Evolutionary conservation across 2,113 vertebrate species (phyloP).

Genomic region (Physeter macrocephalus): DNA sequence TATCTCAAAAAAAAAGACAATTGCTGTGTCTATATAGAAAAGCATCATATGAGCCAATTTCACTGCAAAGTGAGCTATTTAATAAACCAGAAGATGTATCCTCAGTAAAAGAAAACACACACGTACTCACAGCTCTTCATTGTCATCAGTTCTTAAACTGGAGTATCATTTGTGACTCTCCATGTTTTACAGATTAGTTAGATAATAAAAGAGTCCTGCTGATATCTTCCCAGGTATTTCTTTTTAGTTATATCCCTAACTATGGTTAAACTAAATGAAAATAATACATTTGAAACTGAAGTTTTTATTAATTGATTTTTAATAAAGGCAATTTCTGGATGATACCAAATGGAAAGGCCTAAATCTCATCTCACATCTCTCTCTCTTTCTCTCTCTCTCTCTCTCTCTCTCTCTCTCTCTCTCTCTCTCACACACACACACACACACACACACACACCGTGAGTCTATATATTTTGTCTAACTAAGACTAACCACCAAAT

Average conservation of each 20-base stretch:
- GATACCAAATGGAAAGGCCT: neutral
- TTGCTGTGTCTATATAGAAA: neutral
- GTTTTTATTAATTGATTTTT: neutral
- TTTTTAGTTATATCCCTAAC: neutral
- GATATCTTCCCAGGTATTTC: neutral
- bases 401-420: neutral
- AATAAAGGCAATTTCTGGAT: neutral
- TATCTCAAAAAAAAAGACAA: neutral
- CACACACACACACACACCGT: neutral
- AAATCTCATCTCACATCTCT: neutral
- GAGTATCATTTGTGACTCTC: neutral
- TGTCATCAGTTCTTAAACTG: neutral
- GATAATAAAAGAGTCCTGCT: neutral
- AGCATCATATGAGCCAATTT: neutral
- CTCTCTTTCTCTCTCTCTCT: neutral
- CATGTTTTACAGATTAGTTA: slow-evolving; percentile 1
- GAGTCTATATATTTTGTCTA: neutral
- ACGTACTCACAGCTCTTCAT: neutral
- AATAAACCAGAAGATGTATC: neutral
- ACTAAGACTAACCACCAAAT: neutral
- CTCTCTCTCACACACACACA: neutral
- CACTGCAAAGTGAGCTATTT: slow-evolving; percentile 12
- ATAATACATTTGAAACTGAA: neutral
- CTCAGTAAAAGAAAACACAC: neutral
- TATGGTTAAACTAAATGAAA: slow-evolving; percentile 12